These are phyloP conservation scores for Catharus bicknelli DNA, from an alignment of 2,113 vertebrate genomes.

Conservation along the genomic window DNA sequence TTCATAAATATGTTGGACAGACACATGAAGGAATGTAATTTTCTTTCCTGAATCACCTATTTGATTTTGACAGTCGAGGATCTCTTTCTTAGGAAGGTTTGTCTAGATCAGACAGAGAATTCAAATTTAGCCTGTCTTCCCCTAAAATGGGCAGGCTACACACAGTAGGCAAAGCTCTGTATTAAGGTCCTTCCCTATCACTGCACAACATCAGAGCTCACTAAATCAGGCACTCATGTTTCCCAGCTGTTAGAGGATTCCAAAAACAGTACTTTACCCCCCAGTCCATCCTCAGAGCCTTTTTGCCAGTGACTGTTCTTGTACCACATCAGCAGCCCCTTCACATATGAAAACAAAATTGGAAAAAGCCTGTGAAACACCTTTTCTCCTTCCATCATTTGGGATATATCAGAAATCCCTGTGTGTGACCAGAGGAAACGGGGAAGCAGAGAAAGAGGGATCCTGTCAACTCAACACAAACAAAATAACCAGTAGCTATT, in stretches of 20 bases:
- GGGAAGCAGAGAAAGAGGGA: background rate
- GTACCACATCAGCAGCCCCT: background rate
- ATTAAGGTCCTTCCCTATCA: background rate
- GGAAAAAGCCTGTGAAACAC: background rate
- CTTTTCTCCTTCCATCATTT: background rate
- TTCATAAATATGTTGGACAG: background rate
- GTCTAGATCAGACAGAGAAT: background rate
- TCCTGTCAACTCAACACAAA: background rate
- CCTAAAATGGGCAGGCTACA: background rate
- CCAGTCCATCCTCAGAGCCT: background rate
- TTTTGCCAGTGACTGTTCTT: background rate
- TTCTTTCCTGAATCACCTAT: background rate
- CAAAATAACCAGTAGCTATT: background rate
- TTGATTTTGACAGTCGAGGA: rapidly evolving
- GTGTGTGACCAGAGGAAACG: background rate
- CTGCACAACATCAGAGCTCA: background rate
- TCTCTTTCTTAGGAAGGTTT: background rate
- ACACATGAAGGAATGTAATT: background rate
- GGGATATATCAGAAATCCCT: background rate
- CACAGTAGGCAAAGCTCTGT: background rate
- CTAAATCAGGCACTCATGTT: background rate
- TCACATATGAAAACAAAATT: background rate
- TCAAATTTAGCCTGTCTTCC: background rate
- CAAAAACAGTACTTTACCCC: background rate
- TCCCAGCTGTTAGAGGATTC: background rate